A percentile compares a stretch with the other conserved stretches of the same genome.
Conservation (phyloP, 2,888 invertebrate species). For the Sarcophaga subvicina region DNA sequence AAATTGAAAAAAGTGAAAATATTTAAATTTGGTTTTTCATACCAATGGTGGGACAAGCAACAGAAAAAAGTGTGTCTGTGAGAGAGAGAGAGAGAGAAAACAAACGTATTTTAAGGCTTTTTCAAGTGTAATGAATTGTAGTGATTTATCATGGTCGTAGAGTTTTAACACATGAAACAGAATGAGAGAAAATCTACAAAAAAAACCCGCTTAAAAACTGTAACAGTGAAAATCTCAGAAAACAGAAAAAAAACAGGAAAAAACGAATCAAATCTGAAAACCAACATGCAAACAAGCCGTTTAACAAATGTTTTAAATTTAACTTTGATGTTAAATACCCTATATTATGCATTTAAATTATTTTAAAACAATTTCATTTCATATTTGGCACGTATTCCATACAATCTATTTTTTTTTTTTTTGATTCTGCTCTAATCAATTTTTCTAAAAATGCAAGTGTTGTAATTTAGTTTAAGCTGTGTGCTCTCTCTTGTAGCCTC, state of each 20-base stretch:
- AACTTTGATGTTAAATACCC: slow-evolving; percentile 35
- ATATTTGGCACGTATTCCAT: not conserved
- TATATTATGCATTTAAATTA: slow-evolving; percentile 14
- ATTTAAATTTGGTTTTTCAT: not conserved
- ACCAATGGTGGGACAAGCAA: not conserved
- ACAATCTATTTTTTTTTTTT: not conserved
- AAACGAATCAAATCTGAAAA: not conserved
- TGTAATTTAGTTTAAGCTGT: slow-evolving; percentile 4
- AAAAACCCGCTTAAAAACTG: slow-evolving; percentile 40
- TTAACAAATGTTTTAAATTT: slow-evolving; percentile 31
- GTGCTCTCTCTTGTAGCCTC: no score
- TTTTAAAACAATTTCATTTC: not conserved
- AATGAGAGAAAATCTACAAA: slow-evolving; percentile 33
- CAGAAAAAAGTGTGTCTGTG: no score
- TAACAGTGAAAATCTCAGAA: slow-evolving; percentile 36
- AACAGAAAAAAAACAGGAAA: slow-evolving; percentile 16
- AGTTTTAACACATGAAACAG: slow-evolving; percentile 53
- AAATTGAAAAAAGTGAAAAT: not conserved
- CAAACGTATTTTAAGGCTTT: slow-evolving; percentile 54
- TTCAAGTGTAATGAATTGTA: slow-evolving; percentile 65
- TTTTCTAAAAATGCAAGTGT: not conserved
- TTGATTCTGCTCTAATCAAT: not conserved
- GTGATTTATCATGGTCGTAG: slow-evolving; percentile 60
- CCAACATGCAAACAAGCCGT: slow-evolving; percentile 23
- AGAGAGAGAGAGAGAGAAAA: not conserved